Base-by-base conservation (phyloP, 1,140 invertebrate genomes). In the Luehdorfia chinensis region DNA sequence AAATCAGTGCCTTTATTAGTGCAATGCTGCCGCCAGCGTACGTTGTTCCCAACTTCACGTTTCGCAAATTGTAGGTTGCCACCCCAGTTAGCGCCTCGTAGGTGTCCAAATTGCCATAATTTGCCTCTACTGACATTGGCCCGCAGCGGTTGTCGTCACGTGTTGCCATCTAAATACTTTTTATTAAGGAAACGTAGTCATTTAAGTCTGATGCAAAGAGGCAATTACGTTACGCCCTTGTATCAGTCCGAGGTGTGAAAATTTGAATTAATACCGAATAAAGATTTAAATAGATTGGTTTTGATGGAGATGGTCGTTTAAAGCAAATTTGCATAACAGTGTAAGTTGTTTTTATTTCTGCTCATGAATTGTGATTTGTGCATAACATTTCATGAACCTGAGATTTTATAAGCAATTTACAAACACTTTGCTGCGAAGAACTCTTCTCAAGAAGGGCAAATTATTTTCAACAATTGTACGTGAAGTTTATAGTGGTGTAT, bases 81-180 rank as follows among this genome's bases (percentile, higher is more conserved):
- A 28, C 48, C 39, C 48, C 76, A 75, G 80, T 85, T 85, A 85
- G 76, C 81, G 70, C 76, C 78, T 83, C 66, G 71, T 70, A 83
- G 80, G 80, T 83, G 80, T 84, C 67, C 66, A 66, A 66, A 83
- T 80, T 83, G 78, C 78, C 75, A 70, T 84, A 83, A 84, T 84
- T 84, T 78, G 73, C 75, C 59, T 66, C 63, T 59, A 48, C 54
- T 59, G 55, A 53, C 61, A 50, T 41, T 66, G 53, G 59, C 76
- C 74, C 31, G 50, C 58, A 77, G 80, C 75, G 66, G 33, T 63
- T 83, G 78, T 84, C 80, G 74, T 84, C 80, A 79, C 75, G 78
- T 81, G 60, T 80, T 74, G 68, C 66, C 63, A 65, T 69, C 73
- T 78, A 83, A 83, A 81, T 81, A 81, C 77, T 74, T 76, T 81